phyloP scores from a whole-genome alignment of 64 coral and sea anemone species.

The Orbicella faveolata region DNA sequence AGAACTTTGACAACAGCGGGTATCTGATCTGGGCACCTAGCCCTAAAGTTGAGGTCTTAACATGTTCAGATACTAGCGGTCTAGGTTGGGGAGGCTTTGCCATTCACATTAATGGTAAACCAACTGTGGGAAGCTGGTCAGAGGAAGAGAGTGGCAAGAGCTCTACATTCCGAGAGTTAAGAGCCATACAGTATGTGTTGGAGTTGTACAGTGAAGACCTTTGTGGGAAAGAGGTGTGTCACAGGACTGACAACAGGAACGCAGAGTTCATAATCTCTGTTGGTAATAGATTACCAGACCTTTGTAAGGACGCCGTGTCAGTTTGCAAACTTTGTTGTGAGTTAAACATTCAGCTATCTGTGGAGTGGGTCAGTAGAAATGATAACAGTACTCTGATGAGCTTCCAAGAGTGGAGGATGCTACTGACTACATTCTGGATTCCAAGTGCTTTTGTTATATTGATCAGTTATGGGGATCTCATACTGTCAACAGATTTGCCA shows the following conservation, averaged over 20 bases:
- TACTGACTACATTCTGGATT: slow-evolving; percentile 58
- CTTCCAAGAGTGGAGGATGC: slow-evolving; percentile 15
- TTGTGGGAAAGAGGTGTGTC: slow-evolving; percentile 31
- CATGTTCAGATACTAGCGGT: slow-evolving; percentile 51
- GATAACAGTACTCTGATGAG: slow-evolving; percentile 29
- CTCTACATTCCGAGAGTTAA: slow-evolving; percentile 50
- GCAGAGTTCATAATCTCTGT: neutral
- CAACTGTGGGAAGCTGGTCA: slow-evolving; percentile 27
- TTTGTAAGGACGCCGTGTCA: slow-evolving; percentile 22
- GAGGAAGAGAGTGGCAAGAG: slow-evolving; percentile 15
- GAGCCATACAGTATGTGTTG: slow-evolving; percentile 41
- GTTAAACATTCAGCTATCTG: slow-evolving; percentile 13
- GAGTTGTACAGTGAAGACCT: slow-evolving; percentile 11
- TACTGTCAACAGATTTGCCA: slow-evolving; percentile 45
- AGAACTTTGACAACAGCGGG: too few relatives aligned
- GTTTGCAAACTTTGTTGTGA: slow-evolving; percentile 40
- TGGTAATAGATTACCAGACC: slow-evolving; percentile 6
- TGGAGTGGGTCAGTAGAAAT: slow-evolving; percentile 37
- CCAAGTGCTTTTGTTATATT: slow-evolving; percentile 40
- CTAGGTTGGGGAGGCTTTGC: slow-evolving; percentile 44
- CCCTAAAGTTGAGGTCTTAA: slow-evolving; percentile 18
- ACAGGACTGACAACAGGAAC: slow-evolving; percentile 45
- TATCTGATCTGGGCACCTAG: too few relatives aligned
- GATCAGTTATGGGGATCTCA: slow-evolving; percentile 31
- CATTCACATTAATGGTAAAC: slow-evolving; percentile 12